These are phyloP conservation scores for Rhingia rostrata DNA, from an alignment of 2,888 invertebrate genomes.

Conservation along the genomic window DNA sequence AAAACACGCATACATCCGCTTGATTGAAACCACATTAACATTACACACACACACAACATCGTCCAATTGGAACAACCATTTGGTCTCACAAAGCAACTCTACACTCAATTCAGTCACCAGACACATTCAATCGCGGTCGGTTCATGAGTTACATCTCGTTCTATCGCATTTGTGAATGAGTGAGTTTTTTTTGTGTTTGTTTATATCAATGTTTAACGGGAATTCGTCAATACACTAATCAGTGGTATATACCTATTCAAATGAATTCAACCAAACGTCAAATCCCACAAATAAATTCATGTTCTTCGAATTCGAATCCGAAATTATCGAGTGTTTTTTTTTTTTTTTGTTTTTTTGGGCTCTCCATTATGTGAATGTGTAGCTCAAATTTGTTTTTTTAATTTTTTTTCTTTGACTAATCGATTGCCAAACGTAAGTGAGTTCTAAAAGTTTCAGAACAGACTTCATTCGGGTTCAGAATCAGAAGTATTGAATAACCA, in stretches of 20 bases:
- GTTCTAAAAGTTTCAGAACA: neutral
- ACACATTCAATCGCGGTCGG: constrained; percentile 50
- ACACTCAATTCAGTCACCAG: constrained; percentile 59
- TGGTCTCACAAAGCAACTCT: constrained; percentile 38
- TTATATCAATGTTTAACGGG: constrained; percentile 1
- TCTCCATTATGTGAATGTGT: too few species aligned
- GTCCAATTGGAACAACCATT: constrained; percentile 33
- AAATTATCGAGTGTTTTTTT: too few species aligned
- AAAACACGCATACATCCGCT: neutral
- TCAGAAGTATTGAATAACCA: constrained; percentile 43
- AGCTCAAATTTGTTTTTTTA: neutral
- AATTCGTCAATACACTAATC: constrained; percentile 2
- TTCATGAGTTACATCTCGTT: constrained; percentile 28
- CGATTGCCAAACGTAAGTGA: constrained; percentile 27
- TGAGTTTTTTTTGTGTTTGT: constrained; percentile 26
- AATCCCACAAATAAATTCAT: constrained; percentile 6
- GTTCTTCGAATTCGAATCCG: neutral
- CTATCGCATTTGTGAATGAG: constrained; percentile 15
- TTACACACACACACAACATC: neutral
- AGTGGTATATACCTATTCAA: neutral
- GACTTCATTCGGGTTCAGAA: constrained; percentile 25
- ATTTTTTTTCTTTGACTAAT: neutral
- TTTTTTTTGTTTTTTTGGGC: too few species aligned
- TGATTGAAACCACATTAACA: neutral
- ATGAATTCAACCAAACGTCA: constrained; percentile 5